Base-by-base conservation (phyloP, 2,888 invertebrate genomes). In the Trisateles emortualis region DNA sequence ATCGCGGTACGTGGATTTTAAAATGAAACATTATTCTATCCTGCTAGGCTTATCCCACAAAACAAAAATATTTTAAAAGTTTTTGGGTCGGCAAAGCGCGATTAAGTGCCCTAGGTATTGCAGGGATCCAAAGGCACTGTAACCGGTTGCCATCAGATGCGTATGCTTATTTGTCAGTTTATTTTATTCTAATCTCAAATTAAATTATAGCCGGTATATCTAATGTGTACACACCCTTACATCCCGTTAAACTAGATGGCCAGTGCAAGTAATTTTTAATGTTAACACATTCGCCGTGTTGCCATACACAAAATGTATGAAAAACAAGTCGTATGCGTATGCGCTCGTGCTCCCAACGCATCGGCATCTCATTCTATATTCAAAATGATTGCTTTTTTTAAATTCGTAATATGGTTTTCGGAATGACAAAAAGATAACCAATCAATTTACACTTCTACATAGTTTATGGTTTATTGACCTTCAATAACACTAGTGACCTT, bases 191-290 rank as follows among this genome's bases (percentile, higher is more conserved):
- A n/a, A n/a, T n/a, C n/a, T n/a, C n/a, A n/a, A n/a, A n/a, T n/a
- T n/a, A n/a, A n/a, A n/a, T n/a, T 26, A 26, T 26, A 26, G 11
- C 0, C 11, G n/a, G 5, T 16, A 35, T 39, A 6, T 26, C 5
- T 5, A 2, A 8, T 52, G 6, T 44, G 38, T 0, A 5, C 36
- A 5, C 38, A 48, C 16, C 46, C n/a, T 57, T 40, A 60, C 14
- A 52, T 46, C 60, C 14, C 38, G 47, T 64, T 51, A 54, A 45
- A 36, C 50, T 62, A 57, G 48, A 52, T 51, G 48, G 54, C 38
- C 16, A 52, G 60, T 36, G 44, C 50, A 54, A 42, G 62, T 63
- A 62, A 62, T 68, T 65, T 68, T 68, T 68, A 48, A 65, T 62
- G 59, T 67, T 68, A 68, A 60, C 65, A 68, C 68, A 59, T 68